Base-by-base conservation (phyloP, 2,888 invertebrate genomes). In the Caenorhabditis becei region DNA sequence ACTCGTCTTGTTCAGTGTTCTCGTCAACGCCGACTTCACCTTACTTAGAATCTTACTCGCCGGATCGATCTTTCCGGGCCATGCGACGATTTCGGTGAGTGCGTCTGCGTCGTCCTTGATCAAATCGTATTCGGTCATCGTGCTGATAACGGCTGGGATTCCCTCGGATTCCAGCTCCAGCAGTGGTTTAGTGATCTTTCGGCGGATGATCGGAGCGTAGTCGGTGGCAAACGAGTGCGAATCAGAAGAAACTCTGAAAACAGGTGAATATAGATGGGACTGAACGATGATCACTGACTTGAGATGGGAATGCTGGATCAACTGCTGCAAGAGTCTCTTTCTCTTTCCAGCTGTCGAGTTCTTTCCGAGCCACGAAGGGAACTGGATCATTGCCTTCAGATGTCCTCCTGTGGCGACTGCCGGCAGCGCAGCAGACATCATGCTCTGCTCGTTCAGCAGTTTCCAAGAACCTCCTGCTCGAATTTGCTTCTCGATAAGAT, bases 331-430 rank as follows among this genome's bases (percentile, higher is more conserved):
- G 58, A 97, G 93, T 23, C 97, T 93, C 56, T 94, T 94, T 91
- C 95, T 94, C 92, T 97, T 98, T 83, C 92, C 94, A 20, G 93
- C 93, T 82, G 94, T 94, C 0, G 98, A 97, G 93, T 97, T 96
- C 92, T 96, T 96, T 0, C 99, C 99, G 67, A 99, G 94, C 97
- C 98, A 99, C 47, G 94, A 93, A 1, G 99, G 99, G 92, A 99
- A 99, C 90, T 95, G 94, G 23, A 86, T 61, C 82, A 77, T 80
- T 14, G 74, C 75, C 14, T 62, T 82, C 65, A 97, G 92, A 89
- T 94, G 93, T 2, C 98, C 98, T 28, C 94, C 93, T 94, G 98
- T 94, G 69, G 94, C 93, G 88, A 95, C 94, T 0, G 97, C 97
- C 0, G 98, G 98, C 70, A 97, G 93, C 51, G 97, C 96, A 16